Evolutionary conservation across 1,140 invertebrate genomes (phyloP), one percentile per base, ranked within the genome.

Genomic region (Aphaenogaster floridana): DNA sequence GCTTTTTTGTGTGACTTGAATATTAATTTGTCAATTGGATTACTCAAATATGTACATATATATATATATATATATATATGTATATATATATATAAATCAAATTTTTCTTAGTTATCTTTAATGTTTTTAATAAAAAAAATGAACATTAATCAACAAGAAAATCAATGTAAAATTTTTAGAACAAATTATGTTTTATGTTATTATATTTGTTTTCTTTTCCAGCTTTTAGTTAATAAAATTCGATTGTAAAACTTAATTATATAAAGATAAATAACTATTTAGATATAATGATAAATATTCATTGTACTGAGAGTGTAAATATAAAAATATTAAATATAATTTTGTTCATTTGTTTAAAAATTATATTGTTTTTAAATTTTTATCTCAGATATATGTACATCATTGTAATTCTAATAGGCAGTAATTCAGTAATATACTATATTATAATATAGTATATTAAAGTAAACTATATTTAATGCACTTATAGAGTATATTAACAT

Each of bases 311-410:
- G 15, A 36, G 17, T 17, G 17, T 39, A 64, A 34, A 36, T 63
- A 63, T 34, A 63, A 34, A 1, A 39, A 64, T 15, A 64, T 64
- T 39, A 64, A 39, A 64, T 36, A 39, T 64, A 64, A 39, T 64
- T 64, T 34, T 36, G 61, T 63, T 36, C 34, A 21, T 61, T 63
- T 61, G 54, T 28, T 77, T 13, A 77, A 77, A 78, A 78, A 45
- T 78, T 78, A 63, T 45, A n/a, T 39, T 11, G 5, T 21, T 15
- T 50, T 50, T 11, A n/a, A 42, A 71, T 57, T 48, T 64, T 78
- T 50, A 78, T 63, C 13, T 36, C 21, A 79, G 7, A n/a, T 80
- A n/a, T 80, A 72, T 89, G 50, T 84, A 87, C 71, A 86, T 57
- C 72, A 57, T 54, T 52, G 28, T 57, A 59, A 72, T 21, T 81